phyloP scores from a whole-genome alignment of 2,888 invertebrate genomes.

The Amphiduros pacificus region DNA sequence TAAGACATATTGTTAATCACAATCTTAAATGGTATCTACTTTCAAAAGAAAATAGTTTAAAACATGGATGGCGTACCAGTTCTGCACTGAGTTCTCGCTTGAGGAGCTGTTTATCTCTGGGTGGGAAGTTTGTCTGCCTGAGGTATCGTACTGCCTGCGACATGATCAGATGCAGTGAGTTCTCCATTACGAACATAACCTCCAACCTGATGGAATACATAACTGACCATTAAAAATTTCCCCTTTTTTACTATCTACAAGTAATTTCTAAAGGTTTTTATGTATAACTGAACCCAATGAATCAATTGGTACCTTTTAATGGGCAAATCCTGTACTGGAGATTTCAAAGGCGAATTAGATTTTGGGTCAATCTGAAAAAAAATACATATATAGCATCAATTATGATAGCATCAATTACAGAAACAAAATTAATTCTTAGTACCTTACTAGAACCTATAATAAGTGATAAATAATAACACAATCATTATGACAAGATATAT shows the following conservation, averaged over 20 bases:
- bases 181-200: constrained; percentile 55
- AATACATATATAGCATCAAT: not conserved
- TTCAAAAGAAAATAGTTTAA: not conserved
- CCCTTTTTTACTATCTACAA: no score
- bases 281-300: no score
- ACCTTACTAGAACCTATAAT: no score
- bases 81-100: constrained; percentile 59
- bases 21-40: not conserved
- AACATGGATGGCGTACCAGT: constrained; percentile 44
- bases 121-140: constrained; percentile 45
- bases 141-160: constrained; percentile 57
- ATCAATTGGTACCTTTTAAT: constrained; percentile 8
- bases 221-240: no score
- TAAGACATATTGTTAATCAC: not conserved
- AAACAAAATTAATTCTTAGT: no score
- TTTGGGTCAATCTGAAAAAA: constrained; percentile 23
- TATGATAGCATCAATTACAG: no score
- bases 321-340: not conserved
- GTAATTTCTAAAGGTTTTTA: no score
- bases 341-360: not conserved
- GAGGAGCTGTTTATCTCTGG: constrained; percentile 57
- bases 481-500: no score
- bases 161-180: constrained; percentile 51
- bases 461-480: no score
- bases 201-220: constrained; percentile 32